Conservation (phyloP, 2,888 invertebrate species). For the Gasteruption jaculator region DNA sequence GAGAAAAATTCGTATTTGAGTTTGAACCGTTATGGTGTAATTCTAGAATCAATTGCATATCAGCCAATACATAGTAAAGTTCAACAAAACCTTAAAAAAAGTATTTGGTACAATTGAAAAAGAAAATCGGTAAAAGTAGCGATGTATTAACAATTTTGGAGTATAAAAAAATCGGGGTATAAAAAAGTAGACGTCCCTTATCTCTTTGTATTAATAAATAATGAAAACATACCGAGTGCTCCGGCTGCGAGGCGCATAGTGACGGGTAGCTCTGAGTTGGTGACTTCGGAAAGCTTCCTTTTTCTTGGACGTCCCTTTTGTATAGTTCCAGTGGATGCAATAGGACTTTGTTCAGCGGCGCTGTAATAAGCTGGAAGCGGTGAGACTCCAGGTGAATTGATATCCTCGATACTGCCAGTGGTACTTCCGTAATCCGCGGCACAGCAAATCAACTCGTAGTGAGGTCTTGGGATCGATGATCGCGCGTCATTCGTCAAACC, state of each 20-base stretch:
- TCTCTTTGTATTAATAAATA: too few species aligned
- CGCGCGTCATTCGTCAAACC: conserved; percentile 33
- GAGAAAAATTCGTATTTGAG: too few species aligned
- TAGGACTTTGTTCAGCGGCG: conserved; percentile 53
- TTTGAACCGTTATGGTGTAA: too few species aligned
- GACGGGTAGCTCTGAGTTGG: conserved; percentile 61
- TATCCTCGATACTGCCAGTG: conserved; percentile 60
- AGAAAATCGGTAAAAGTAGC: too few species aligned
- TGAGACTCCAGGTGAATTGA: conserved; percentile 58
- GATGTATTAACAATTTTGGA: too few species aligned
- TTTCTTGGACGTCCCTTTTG: conserved; percentile 80
- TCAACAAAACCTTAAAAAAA: too few species aligned
- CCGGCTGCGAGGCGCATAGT: conserved; percentile 68
- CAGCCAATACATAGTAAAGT: too few species aligned
- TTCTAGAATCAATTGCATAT: too few species aligned
- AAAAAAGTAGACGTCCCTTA: too few species aligned
- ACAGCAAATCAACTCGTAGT: conserved; percentile 63
- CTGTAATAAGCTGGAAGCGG: conserved; percentile 59
- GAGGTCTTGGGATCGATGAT: conserved; percentile 53
- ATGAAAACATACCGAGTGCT: conserved; percentile 60
- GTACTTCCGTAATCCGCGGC: conserved; percentile 58
- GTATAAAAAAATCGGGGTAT: too few species aligned
- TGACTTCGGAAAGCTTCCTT: conserved; percentile 62
- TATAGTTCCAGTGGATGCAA: conserved; percentile 51
- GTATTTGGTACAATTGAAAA: too few species aligned